phyloP scores from a whole-genome alignment of 2,888 invertebrate genomes.

The Copidosoma aretas region DNA sequence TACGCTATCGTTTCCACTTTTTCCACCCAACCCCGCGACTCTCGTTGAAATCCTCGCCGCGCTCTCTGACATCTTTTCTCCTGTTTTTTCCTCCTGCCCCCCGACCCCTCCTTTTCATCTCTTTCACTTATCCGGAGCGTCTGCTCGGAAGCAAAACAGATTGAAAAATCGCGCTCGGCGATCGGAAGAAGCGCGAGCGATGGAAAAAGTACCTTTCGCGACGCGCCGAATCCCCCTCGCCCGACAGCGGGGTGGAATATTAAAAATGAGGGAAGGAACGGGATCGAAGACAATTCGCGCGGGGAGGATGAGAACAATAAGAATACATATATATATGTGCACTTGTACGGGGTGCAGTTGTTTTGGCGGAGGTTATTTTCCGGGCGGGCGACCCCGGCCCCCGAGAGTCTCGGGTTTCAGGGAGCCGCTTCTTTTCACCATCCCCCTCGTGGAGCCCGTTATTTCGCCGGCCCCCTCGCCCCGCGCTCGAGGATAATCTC shows the following conservation, averaged over 20 bases:
- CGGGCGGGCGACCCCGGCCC: constrained; percentile 53
- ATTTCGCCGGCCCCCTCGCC: constrained; percentile 29
- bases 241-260: no score
- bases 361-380: constrained; percentile 60
- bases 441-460: constrained; percentile 22
- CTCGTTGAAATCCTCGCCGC: not conserved
- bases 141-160: not conserved
- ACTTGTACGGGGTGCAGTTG: constrained; percentile 47
- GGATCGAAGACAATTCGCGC: constrained; percentile 3
- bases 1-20: constrained; percentile 30
- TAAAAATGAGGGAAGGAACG: not conserved
- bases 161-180: not conserved
- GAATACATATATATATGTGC: constrained; percentile 22
- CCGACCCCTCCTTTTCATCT: not conserved
- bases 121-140: not conserved
- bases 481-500: constrained; percentile 33
- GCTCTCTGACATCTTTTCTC: no score
- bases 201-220: no score
- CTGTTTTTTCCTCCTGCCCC: no score
- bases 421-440: constrained; percentile 40
- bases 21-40: no score
- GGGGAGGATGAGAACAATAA: constrained; percentile 31
- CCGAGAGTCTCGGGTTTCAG: constrained; percentile 43
- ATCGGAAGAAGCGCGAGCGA: constrained; percentile 17
- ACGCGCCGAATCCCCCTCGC: no score